Base-by-base conservation (phyloP, 2,797 vertebrate genomes). In the Sciaenops ocellatus region DNA sequence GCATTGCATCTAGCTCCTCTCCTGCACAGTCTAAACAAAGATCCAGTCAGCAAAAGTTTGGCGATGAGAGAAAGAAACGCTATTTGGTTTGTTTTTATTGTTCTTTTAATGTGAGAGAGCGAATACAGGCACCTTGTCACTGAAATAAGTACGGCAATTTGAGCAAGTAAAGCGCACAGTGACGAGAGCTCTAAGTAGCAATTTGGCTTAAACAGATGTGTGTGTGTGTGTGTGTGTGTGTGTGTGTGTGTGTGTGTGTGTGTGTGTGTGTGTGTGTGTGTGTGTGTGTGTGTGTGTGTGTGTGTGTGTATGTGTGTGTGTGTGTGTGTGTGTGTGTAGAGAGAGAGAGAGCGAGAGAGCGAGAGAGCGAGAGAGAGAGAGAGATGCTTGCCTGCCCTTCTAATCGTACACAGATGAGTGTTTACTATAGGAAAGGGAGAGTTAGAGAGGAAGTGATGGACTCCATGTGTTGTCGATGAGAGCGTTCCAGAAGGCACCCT, bases 331-430 rank as follows among this genome's bases (percentile, higher is more conserved):
- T 7, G 48, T 77, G 60, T 63, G 75, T 77, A n/a, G n/a, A n/a
- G 30, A 6, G 30, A 30, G 30, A 30, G 30, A 30, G 5, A 30
- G 30, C 6, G 30, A 30, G 30, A 30, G 30, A 30, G 34, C 9
- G 34, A 34, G 34, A 34, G 34, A 34, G 34, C 8, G 34, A 34
- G 34, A 38, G 34, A 38, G 34, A 9, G 34, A 38, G 24, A 34
- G 83, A 52, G 82, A 83, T 18, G 60, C 80, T 85, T 86, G 85
- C 80, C 85, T 85, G 77, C 80, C 62, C 77, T 69, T 71, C 78
- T 94, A 93, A 94, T 93, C 57, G 62, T 88, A 74, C 78, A 91
- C 94, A 95, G 93, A 93, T 94, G 93, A 87, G 80, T 91, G 89
- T 93, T 94, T 94, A 91, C 90, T 90, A 79, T 90, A 82, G 86